Evolutionary conservation across 2,113 vertebrate genomes (phyloP).

Genomic region (Apaloderma vittatum): DNA sequence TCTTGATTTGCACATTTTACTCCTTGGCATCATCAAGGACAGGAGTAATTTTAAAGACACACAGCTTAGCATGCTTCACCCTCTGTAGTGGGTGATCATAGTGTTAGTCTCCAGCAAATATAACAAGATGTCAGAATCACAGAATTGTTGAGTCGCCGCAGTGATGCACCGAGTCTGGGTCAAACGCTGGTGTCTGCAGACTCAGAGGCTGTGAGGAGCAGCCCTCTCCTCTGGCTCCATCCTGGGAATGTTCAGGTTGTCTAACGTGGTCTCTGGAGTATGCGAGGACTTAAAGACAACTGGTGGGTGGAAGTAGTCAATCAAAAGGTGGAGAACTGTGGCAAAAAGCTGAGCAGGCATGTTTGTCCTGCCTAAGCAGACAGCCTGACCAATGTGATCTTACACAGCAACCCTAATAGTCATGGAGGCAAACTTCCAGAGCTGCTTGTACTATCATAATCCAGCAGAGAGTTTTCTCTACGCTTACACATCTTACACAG

Average conservation of each 20-base stretch:
- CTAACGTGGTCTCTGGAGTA: not conserved
- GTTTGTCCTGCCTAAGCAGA: not conserved
- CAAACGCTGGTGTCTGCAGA: not conserved
- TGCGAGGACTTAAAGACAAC: not conserved
- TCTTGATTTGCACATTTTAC: not conserved
- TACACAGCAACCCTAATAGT: not conserved
- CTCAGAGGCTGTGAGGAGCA: not conserved
- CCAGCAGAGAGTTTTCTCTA: not conserved
- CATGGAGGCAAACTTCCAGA: not conserved
- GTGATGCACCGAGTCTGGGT: not conserved
- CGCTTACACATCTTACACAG: not conserved
- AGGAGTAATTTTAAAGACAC: not conserved
- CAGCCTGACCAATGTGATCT: not conserved
- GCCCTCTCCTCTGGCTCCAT: not conserved
- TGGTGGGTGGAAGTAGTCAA: not conserved
- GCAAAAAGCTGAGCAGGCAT: not conserved
- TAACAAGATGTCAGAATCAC: not conserved
- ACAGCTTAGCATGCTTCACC: accelerated
- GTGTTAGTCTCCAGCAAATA: not conserved
- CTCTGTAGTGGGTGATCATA: too few relatives aligned
- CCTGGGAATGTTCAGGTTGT: not conserved
- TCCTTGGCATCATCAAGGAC: not conserved
- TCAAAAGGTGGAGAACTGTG: not conserved
- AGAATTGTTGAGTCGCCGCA: too few relatives aligned
- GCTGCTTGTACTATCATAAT: not conserved